A percentile compares a stretch with the other conserved stretches of the same genome.
Evolutionary conservation across 2,113 vertebrate species (phyloP).

Genomic region (Megalops atlanticus): DNA sequence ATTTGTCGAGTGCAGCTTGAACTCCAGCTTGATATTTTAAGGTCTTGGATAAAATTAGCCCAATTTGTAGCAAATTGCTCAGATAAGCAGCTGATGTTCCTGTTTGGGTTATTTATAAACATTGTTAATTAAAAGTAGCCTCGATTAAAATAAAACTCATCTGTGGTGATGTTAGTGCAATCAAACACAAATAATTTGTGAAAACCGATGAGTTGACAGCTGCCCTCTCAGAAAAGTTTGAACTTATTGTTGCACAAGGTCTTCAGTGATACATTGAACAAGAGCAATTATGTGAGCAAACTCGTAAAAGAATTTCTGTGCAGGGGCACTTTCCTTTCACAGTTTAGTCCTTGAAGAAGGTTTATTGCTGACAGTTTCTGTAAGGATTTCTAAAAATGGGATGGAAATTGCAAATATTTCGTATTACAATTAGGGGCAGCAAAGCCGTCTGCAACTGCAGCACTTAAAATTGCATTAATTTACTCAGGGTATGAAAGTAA

Average conservation of each 20-base stretch:
- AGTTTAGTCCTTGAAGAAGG: conserved; percentile 39
- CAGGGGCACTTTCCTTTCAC: conserved; percentile 29
- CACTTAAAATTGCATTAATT: background rate
- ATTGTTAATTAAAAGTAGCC: background rate
- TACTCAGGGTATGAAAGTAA: background rate
- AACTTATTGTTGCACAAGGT: background rate
- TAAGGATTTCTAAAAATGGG: conserved; percentile 46
- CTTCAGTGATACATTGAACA: background rate
- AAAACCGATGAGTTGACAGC: background rate
- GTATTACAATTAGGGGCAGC: conserved; percentile 17
- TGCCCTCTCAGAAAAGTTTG: background rate
- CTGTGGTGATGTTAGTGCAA: background rate
- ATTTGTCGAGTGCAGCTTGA: too few relatives aligned
- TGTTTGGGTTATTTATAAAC: too few relatives aligned
- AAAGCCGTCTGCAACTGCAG: background rate
- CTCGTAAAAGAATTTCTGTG: conserved; percentile 24
- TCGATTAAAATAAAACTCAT: background rate
- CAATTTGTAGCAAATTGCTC: background rate
- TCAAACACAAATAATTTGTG: background rate
- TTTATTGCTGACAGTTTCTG: conserved; percentile 35
- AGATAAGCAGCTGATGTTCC: background rate
- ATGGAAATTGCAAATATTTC: conserved; percentile 40
- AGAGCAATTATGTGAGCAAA: conserved; percentile 38
- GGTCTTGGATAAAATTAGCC: background rate
- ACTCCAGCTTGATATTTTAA: too few relatives aligned